Base-by-base conservation (phyloP, 1,140 invertebrate species). In the Carcinoscorpius rotundicauda region DNA sequence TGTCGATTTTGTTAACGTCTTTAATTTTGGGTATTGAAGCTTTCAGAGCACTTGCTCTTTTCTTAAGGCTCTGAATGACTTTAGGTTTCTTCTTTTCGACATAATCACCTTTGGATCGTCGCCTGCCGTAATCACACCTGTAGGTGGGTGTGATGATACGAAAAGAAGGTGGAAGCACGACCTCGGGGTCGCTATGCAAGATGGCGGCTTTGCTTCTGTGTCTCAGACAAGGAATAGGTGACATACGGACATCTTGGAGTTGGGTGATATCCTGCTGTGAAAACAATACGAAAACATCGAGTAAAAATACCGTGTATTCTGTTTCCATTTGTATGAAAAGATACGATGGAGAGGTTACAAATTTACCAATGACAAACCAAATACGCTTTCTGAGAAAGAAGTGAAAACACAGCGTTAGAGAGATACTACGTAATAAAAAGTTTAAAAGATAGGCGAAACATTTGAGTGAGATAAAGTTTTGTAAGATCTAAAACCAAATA, bases 1-100 rank as follows among this genome's bases (percentile, higher is more conserved):
- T 95, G 78, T 98, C 95, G 72, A 98, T 98, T 58, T 94, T 87
- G 76, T 97, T 97, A 53, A 98, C 93, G 77, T 98, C 93, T 73
- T 93, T 90, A 70, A 98, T 95, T 76, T 88, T 87, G 2, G 93
- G 94, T 79, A 97, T 87, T 64, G 73, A 76, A 67, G 69, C 72
- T 72, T 72, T 73, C 58, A 76, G 64, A 53, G 60, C 68, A 63
- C 57, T 62, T 4, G 69, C 67, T 49, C 69, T 67, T 61, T 62
- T 71, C 83, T 84, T 62, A 48, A 91, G 79, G 5, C 87, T 88
- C 72, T 89, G 86, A 50, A 91, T 78, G 71, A 92, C 81, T 78
- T 87, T 85, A 11, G 85, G 85, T 69, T 82, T 82, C 59, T 64
- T 63, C 6, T 52, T 58, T 51, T 60, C 60, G 5, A 58, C 58